phyloP scores from a whole-genome alignment of 2,113 vertebrate species.

The Cyprinodon brontotheroides region DNA sequence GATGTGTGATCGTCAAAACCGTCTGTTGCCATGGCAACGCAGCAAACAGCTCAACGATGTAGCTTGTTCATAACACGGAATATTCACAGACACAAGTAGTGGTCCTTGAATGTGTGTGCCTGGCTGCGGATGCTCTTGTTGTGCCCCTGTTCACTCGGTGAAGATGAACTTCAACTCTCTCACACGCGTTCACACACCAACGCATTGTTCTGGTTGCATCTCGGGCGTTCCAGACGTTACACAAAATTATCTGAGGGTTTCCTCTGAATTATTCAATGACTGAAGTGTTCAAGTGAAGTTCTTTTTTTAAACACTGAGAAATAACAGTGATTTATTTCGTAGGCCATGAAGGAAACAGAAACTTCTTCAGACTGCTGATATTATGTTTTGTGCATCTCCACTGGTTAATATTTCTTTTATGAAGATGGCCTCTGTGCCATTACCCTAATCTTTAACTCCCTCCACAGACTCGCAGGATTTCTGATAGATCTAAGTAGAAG shows the following conservation, averaged over 20 bases:
- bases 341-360: background rate
- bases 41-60: slow-evolving; percentile 71
- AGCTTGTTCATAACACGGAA: slow-evolving; percentile 53
- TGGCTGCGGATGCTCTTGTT: slow-evolving; percentile 24
- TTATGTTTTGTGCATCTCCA: background rate
- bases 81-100: slow-evolving; percentile 58
- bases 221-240: slow-evolving; percentile 4
- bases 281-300: slow-evolving; percentile 26
- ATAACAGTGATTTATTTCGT: background rate
- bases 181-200: slow-evolving; percentile 39
- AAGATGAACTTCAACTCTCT: slow-evolving; percentile 31
- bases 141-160: slow-evolving; percentile 25
- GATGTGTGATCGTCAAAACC: slow-evolving; percentile 67
- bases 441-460: background rate
- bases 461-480: background rate
- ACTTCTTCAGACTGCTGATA: background rate
- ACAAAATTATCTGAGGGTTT: slow-evolving; percentile 36
- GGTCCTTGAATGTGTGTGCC: slow-evolving; percentile 12
- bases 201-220: slow-evolving; percentile 13
- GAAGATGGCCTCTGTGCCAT: background rate
- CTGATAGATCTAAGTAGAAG: background rate
- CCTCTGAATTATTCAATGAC: slow-evolving; percentile 42
- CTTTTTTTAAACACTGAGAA: background rate
- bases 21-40: slow-evolving; percentile 79
- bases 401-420: background rate